Evolutionary conservation across 2,888 invertebrate genomes (phyloP).

Genomic region (Glaucopsyche alexis): DNA sequence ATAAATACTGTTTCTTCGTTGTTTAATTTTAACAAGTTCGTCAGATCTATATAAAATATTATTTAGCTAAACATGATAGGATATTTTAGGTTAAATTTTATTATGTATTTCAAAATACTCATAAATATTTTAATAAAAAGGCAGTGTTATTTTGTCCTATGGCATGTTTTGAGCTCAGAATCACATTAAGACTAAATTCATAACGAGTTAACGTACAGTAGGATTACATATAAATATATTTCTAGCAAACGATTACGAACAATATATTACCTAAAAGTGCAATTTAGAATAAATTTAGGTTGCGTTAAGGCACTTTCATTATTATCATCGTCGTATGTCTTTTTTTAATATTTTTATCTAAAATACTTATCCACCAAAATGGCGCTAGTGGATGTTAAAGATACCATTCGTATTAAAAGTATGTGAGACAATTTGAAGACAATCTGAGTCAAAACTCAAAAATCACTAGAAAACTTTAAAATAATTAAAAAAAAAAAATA

Average conservation of each 20-base stretch:
- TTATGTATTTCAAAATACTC: background rate
- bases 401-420: too few species aligned
- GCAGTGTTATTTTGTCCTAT: background rate
- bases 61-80: background rate
- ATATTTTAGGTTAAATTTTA: background rate
- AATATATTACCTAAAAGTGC: background rate
- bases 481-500: too few species aligned
- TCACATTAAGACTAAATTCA: background rate
- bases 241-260: background rate
- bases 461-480: too few species aligned
- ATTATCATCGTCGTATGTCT: background rate
- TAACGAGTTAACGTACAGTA: background rate
- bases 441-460: too few species aligned
- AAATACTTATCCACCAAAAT: background rate
- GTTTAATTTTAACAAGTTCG: background rate
- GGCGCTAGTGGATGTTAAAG: too few species aligned
- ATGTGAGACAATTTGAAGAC: too few species aligned
- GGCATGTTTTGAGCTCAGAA: background rate
- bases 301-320: background rate
- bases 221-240: background rate
- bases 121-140: background rate
- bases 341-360: background rate
- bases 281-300: background rate
- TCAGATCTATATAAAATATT: background rate
- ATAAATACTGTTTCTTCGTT: background rate